Conservation (phyloP, 92 coral and sea anemone genomes). For the Zoanthus gigantus region DNA sequence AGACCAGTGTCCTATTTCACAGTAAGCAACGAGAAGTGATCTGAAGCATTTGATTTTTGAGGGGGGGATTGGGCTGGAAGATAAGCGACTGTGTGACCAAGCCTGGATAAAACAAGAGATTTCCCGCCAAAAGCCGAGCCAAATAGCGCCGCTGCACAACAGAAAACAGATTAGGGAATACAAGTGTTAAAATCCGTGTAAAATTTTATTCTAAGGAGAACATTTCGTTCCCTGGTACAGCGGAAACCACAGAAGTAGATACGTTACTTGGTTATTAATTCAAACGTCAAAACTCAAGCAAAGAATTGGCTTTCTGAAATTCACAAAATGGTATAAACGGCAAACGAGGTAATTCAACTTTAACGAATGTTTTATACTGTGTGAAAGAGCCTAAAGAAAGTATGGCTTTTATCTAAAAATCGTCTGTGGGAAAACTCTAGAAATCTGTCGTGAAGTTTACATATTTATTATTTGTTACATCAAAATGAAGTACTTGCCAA, state of each 20-base stretch:
- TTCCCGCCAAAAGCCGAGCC: neutral
- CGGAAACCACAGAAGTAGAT: neutral
- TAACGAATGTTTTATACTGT: neutral
- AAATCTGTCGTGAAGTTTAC: too few species aligned
- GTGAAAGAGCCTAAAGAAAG: neutral
- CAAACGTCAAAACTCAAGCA: neutral
- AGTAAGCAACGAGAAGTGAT: too few species aligned
- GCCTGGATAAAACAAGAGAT: neutral
- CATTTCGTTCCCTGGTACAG: neutral
- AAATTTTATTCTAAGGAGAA: neutral
- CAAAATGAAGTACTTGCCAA: constrained; percentile 15
- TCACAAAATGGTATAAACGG: neutral
- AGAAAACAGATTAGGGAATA: neutral
- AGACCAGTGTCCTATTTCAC: too few species aligned
- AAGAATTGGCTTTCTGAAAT: neutral
- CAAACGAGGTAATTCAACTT: neutral
- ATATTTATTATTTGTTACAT: constrained; percentile 1
- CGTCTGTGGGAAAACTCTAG: neutral
- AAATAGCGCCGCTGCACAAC: neutral
- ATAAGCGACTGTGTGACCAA: neutral
- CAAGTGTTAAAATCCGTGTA: neutral
- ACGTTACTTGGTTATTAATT: neutral
- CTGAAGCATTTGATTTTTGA: too few species aligned
- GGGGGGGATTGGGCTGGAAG: too few species aligned
- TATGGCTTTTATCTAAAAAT: neutral